phyloP scores from a whole-genome alignment of 2,888 invertebrate species.

The Chrysolina haemoptera region DNA sequence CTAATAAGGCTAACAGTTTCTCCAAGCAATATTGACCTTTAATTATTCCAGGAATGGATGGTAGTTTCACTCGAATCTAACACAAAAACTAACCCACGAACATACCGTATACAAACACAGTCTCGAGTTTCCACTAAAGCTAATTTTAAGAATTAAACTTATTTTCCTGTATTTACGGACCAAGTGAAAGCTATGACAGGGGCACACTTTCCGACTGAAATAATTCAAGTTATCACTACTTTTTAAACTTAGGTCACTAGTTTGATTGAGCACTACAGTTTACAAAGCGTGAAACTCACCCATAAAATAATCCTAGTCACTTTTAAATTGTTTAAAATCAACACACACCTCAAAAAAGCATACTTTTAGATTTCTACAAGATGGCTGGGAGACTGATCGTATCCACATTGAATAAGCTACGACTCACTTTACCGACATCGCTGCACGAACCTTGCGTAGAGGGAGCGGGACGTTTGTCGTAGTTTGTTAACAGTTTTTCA shows the following conservation, averaged over 20 bases:
- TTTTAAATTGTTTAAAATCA: conserved; percentile 66
- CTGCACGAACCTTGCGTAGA: conserved; percentile 40
- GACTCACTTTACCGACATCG: conserved; percentile 58
- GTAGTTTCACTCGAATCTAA: conserved; percentile 41
- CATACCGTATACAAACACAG: conserved; percentile 43
- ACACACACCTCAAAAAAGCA: conserved; percentile 71
- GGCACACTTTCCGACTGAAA: conserved; percentile 57
- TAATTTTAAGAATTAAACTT: conserved; percentile 56
- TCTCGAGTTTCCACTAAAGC: conserved; percentile 51
- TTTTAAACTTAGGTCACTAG: conserved; percentile 46
- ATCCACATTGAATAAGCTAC: conserved; percentile 59
- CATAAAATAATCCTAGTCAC: conserved; percentile 66
- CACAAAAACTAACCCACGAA: conserved; percentile 45
- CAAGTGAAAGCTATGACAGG: conserved; percentile 63
- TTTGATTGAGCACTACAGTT: conserved; percentile 43
- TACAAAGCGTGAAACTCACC: conserved; percentile 63
- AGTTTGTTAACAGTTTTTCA: conserved; percentile 45
- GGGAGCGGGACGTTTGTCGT: conserved; percentile 58
- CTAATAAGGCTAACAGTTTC: conserved; percentile 66
- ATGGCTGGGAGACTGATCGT: conserved; percentile 70
- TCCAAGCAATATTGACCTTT: conserved; percentile 64
- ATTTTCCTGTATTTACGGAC: conserved; percentile 59
- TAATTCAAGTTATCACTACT: conserved; percentile 44
- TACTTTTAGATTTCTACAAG: conserved; percentile 70
- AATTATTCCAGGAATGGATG: conserved; percentile 52